Conservation (phyloP, 2,888 invertebrate genomes). For the Polymixis lichenea region DNA sequence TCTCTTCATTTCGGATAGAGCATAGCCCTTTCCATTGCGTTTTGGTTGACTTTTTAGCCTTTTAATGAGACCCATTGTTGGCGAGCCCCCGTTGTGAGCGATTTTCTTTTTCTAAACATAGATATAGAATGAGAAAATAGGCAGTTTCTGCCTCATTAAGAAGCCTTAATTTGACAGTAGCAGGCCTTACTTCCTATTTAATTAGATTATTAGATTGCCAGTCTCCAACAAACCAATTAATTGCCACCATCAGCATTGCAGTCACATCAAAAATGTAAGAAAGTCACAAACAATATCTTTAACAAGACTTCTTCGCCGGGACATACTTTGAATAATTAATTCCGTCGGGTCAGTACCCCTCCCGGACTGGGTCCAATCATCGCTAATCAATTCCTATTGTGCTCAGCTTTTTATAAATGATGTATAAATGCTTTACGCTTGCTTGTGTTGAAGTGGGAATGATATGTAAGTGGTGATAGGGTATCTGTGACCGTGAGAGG, state of each 20-base stretch:
- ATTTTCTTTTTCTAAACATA: too few species aligned
- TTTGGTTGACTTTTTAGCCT: too few species aligned
- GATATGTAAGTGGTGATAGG: constrained; percentile 33
- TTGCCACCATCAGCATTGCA: constrained; percentile 44
- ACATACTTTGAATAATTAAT: constrained; percentile 89
- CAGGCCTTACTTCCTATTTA: neutral
- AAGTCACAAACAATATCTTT: constrained; percentile 77
- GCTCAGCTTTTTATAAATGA: constrained; percentile 73
- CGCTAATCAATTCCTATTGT: constrained; percentile 87
- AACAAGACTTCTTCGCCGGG: constrained; percentile 77
- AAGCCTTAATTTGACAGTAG: constrained; percentile 2
- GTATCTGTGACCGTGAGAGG: constrained; percentile 2
- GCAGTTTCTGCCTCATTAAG: too few species aligned
- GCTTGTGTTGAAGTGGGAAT: constrained; percentile 55
- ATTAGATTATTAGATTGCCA: constrained; percentile 21
- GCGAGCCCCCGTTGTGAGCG: too few species aligned
- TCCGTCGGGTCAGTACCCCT: constrained; percentile 81
- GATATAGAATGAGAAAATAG: neutral
- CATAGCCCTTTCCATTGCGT: too few species aligned
- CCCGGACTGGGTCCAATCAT: constrained; percentile 74
- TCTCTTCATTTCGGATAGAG: too few species aligned
- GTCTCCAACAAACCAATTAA: constrained; percentile 36
- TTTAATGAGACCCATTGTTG: too few species aligned
- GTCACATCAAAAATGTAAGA: constrained; percentile 47
- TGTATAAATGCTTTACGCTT: constrained; percentile 68